These are phyloP conservation scores for Poeciliopsis retropinna DNA, from an alignment of 2,113 vertebrate species.

Conservation along the genomic window DNA sequence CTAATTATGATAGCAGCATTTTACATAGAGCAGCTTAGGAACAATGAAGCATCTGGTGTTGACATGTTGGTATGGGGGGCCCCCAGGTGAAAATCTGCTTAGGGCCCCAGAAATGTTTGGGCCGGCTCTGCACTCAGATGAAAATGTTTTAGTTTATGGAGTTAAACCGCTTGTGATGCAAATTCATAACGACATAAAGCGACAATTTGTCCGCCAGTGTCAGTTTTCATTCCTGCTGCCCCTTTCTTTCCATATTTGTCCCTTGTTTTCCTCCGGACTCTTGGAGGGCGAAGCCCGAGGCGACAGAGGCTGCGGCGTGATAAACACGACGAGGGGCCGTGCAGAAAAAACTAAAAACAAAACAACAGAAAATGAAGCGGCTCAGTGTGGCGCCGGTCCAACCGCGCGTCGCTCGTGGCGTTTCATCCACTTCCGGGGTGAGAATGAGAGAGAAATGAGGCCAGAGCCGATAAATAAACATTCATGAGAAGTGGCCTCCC, in stretches of 20 bases:
- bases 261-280: constrained; percentile 43
- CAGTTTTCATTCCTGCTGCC: constrained; percentile 54
- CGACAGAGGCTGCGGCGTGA: constrained; percentile 32
- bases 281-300: constrained; percentile 38
- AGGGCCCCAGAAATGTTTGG: too few relatives aligned
- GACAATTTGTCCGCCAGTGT: constrained; percentile 63
- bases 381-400: neutral
- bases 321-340: neutral
- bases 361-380: neutral
- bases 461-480: constrained; percentile 63
- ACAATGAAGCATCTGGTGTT: too few relatives aligned
- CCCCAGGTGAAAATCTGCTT: too few relatives aligned
- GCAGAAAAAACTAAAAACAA: too few relatives aligned
- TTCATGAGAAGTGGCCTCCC: constrained; percentile 45
- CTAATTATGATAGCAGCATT: too few relatives aligned
- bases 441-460: constrained; percentile 49
- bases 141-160: neutral
- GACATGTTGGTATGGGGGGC: too few relatives aligned
- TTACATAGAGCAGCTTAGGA: too few relatives aligned
- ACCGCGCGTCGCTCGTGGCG: neutral
- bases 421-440: constrained; percentile 2
- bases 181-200: constrained; percentile 50
- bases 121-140: too few relatives aligned
- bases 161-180: neutral
- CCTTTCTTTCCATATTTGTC: constrained; percentile 50